phyloP scores from a whole-genome alignment of 2,797 vertebrate genomes.

The Bucorvus abyssinicus region DNA sequence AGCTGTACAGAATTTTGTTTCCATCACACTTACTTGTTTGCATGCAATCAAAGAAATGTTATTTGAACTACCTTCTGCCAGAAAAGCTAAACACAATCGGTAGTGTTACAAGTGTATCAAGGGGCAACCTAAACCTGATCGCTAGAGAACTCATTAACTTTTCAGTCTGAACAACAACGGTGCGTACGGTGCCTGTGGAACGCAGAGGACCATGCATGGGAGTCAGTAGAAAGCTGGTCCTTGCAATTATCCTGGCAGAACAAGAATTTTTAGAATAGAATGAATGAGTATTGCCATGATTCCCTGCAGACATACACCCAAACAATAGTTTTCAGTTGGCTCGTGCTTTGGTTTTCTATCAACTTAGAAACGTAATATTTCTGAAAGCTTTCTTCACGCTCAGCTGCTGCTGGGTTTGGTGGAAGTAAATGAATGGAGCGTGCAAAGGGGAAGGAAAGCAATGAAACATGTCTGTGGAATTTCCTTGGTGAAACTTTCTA shows the following conservation, averaged over 20 bases:
- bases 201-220: neutral
- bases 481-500: neutral
- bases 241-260: neutral
- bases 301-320: conserved; percentile 14
- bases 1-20: neutral
- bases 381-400: neutral
- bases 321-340: conserved; percentile 18
- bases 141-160: conserved; percentile 26
- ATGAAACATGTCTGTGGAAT: neutral
- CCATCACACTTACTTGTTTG: neutral
- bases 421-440: neutral
- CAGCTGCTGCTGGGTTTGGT: neutral
- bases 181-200: neutral
- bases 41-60: neutral
- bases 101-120: neutral
- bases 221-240: neutral
- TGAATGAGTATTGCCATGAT: neutral
- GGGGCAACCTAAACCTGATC: neutral
- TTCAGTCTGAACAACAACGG: neutral
- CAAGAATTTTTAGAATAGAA: neutral
- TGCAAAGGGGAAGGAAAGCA: neutral
- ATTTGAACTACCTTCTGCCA: neutral
- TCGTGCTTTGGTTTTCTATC: conserved; percentile 22
- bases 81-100: neutral
- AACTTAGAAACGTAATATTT: neutral